Conservation (phyloP, 92 coral and sea anemone species). For the Phenganax subtilis region DNA sequence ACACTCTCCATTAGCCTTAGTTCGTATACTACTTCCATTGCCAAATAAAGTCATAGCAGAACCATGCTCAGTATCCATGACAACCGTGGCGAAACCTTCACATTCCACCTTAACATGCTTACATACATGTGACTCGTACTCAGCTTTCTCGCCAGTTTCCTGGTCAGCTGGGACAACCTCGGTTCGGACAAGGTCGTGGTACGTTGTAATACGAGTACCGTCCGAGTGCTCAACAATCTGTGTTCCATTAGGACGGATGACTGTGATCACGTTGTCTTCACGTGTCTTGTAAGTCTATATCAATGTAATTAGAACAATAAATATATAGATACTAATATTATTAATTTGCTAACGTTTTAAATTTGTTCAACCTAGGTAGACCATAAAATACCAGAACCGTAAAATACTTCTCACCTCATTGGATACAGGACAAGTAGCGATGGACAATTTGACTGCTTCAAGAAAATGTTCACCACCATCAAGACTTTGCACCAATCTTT, state of each 20-base stretch:
- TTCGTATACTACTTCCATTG: constrained; percentile 69
- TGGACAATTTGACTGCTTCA: constrained; percentile 62
- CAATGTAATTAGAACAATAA: background rate
- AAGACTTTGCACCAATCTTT: constrained; percentile 56
- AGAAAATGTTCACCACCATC: constrained; percentile 63
- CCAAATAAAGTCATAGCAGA: constrained; percentile 85
- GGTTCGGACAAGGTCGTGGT: constrained; percentile 56
- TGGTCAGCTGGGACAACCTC: constrained; percentile 67
- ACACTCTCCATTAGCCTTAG: constrained; percentile 77
- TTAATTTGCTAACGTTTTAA: background rate
- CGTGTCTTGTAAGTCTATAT: constrained; percentile 71
- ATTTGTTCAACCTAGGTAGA: background rate
- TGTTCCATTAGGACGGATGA: constrained; percentile 73
- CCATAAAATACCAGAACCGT: no score
- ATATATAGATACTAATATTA: no score
- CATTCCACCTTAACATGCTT: constrained; percentile 90
- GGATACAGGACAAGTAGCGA: constrained; percentile 77
- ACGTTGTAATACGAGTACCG: constrained; percentile 88
- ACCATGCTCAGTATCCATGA: constrained; percentile 66
- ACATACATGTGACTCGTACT: constrained; percentile 50
- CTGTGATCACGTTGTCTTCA: constrained; percentile 85
- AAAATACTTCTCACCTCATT: constrained; percentile 61
- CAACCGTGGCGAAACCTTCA: constrained; percentile 79
- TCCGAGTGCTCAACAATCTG: constrained; percentile 91
- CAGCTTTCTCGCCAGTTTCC: constrained; percentile 87